Base-by-base conservation (phyloP, 92 coral and sea anemone species). In the Porites lobata region DNA sequence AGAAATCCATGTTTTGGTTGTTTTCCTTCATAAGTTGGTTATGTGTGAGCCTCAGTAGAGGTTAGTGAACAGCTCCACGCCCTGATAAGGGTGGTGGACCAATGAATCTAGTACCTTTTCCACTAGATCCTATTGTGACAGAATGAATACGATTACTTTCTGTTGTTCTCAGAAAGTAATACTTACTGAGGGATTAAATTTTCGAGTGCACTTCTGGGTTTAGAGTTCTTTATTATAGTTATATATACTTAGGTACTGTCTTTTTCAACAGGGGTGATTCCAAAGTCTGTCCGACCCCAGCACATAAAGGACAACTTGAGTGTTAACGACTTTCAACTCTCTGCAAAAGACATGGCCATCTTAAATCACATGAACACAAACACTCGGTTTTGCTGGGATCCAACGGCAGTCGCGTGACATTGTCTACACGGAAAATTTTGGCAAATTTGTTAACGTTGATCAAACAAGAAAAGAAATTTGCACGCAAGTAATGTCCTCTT, bases 361-460 rank as follows among this genome's bases (percentile, higher is more conserved):
- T 73, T 96, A 75, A 85, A 95, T 72, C 72, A 75, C 17, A 70
- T 96, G 93, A 81, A 83, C 87, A 81, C 77, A 4, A 85, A 76
- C 78, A 61, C 85, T 3, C 99, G 86, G 75, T 93, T 93, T 47
- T 93, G 96, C 87, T 96, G 99, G 99, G 90, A 96, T 84, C 95
- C 98, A n/a, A 75, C 88, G 19, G 75, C 85, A 8, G 99, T 96
- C 59, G 77, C 66, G 50, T 85, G 77, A 85, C 69, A 26, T 29
- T 4, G 9, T 19, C 11, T 0, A 3, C 5, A 4, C 47, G 43
- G 50, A 56, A 56, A 9, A 56, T 56, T 0, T 50, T 15, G 13
- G 10, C 52, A 4, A n/a, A 50, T 47, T 3, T n/a, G 4, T 51
- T 21, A 20, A 11, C 14, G 54, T 7, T 14, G 76, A 50, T 14